Conservation (phyloP, 2,113 vertebrate species). For the Cranoglanis bouderius region DNA sequence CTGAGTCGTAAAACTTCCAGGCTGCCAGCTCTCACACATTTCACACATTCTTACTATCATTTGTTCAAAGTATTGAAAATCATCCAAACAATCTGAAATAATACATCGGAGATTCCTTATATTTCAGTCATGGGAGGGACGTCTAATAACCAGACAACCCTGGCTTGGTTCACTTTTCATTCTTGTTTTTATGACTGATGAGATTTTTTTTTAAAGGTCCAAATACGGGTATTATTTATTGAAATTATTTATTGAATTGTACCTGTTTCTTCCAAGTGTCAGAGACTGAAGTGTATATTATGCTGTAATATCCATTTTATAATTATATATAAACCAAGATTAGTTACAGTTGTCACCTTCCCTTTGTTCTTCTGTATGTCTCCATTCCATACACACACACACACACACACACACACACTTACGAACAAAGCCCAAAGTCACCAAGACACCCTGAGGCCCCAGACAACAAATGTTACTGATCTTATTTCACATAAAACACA, state of each 20-base stretch:
- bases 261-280: not conserved
- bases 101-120: not conserved
- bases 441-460: not conserved
- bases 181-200: not conserved
- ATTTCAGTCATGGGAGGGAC: not conserved
- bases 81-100: not conserved
- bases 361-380: slow-evolving; percentile 3
- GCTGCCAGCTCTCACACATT: not conserved
- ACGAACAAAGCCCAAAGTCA: slow-evolving; percentile 22
- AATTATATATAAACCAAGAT: not conserved
- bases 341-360: not conserved
- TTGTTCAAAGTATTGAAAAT: not conserved
- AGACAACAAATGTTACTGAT: slow-evolving; percentile 43
- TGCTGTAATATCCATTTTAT: not conserved
- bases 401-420: not conserved
- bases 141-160: not conserved
- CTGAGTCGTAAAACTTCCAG: not conserved
- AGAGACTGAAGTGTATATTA: not conserved
- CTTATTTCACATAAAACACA: slow-evolving; percentile 41
- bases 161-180: not conserved
- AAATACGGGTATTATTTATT: not conserved
- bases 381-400: not conserved
- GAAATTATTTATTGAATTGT: not conserved
- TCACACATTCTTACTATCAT: not conserved
- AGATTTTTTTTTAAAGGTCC: not conserved